phyloP scores from a whole-genome alignment of 1,140 invertebrate genomes.

The Anastrepha ludens region DNA sequence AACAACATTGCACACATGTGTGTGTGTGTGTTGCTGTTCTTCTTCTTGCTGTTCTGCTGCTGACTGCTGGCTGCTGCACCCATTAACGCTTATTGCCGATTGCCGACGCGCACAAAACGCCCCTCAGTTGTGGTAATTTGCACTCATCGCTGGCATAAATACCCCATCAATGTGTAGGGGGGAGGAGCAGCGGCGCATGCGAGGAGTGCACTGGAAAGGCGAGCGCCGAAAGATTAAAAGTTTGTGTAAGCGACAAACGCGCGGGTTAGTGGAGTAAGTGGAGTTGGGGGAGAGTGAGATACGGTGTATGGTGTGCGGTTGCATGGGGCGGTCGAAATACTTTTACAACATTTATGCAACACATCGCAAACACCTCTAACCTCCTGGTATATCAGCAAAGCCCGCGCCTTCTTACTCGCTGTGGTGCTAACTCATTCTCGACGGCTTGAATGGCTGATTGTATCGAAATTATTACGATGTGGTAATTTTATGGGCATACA shows the following conservation, averaged over 20 bases:
- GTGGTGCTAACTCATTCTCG: conserved; percentile 21
- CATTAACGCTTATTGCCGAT: conserved; percentile 54
- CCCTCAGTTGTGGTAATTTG: conserved; percentile 49
- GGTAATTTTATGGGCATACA: conserved; percentile 58
- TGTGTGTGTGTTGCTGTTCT: not conserved
- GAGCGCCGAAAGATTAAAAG: conserved; percentile 23
- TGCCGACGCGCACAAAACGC: conserved; percentile 53
- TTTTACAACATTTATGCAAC: conserved; percentile 40
- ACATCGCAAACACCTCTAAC: conserved; percentile 1
- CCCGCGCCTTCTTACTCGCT: not conserved
- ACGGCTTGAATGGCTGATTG: conserved; percentile 54
- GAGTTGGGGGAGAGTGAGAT: too few species aligned
- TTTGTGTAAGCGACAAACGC: not conserved
- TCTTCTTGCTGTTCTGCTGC: not conserved
- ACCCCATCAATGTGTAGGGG: not conserved
- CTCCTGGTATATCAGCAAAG: not conserved
- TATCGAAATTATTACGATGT: conserved; percentile 59
- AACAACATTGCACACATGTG: not conserved
- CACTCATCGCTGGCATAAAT: conserved; percentile 50
- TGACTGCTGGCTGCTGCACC: conserved; percentile 39
- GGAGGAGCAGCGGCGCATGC: not conserved
- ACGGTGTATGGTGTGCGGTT: conserved; percentile 10
- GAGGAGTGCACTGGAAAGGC: not conserved
- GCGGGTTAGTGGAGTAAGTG: not conserved
- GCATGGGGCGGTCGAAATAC: conserved; percentile 32